Base-by-base conservation (phyloP, 2,888 invertebrate genomes). In the Drosophila greeni region DNA sequence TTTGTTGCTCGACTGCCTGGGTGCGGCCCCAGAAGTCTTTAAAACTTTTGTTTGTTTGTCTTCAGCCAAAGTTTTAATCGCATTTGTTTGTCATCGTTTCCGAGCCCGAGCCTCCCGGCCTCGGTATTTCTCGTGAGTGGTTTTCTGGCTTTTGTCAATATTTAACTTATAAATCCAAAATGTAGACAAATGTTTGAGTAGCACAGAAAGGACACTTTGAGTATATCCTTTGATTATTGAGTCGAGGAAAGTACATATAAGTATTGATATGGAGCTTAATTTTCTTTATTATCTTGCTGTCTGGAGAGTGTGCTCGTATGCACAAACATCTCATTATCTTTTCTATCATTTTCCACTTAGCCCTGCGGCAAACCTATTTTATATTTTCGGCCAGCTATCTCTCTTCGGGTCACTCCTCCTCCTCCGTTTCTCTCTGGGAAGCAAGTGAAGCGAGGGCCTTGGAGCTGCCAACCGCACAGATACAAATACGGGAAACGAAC, bases 391-490 rank as follows among this genome's bases (percentile, higher is more conserved):
- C 54, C 37, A 36, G 34, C 20, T 31, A n/a, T n/a, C n/a, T 42
- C 45, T 40, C 20, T 23, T 14, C 16, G 26, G 42, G 23, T 34
- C 2, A 23, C 20, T n/a, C 2, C 12, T 16, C 2, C 12, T 16
- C 9, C 16, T 29, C 45, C 20, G 1, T 1, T 9, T n/a, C 9
- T 20, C 16, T 16, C 48, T 36, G 29, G 39, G 56, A 66, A 71
- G 65, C 68, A 71, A 75, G 69, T 73, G 71, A 71, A 71, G 81
- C 75, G 43, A 49, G 61, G 54, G 62, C 78, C 51, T 56, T 59
- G 57, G 54, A 72, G 70, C 84, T 79, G 79, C 83, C 79, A 79
- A 81, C 84, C 82, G 76, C 82, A 81, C 67, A 66, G 66, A 72
- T 70, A 66, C 60, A 62, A 68, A 75, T 70, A 68, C 62, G 58